phyloP scores from a whole-genome alignment of 2,888 invertebrate species.

The Crepidodera aurea region DNA sequence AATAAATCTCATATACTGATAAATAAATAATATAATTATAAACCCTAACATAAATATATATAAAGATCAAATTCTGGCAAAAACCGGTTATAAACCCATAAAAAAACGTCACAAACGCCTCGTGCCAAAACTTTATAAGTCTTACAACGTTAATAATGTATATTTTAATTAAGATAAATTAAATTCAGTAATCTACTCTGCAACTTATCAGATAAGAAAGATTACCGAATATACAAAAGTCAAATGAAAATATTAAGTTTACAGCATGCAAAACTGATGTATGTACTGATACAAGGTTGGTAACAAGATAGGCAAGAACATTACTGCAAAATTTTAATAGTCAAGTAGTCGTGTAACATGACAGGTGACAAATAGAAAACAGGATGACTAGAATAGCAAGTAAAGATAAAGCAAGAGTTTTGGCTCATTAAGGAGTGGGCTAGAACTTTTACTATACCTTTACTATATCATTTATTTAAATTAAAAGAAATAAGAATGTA shows the following conservation, averaged over 20 bases:
- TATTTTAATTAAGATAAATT: not conserved
- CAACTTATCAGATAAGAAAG: not conserved
- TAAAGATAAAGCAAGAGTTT: too few species aligned
- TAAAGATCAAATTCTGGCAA: not conserved
- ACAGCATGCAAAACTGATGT: too few species aligned
- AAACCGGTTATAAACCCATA: not conserved
- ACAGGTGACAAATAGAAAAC: too few species aligned
- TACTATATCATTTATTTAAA: too few species aligned
- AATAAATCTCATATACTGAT: not conserved
- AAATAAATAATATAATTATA: constrained; percentile 11
- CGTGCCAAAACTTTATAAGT: constrained; percentile 1
- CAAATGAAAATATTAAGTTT: not conserved
- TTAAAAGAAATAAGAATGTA: too few species aligned
- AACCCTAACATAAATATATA: constrained; percentile 20
- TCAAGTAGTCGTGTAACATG: too few species aligned
- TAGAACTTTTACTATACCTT: too few species aligned
- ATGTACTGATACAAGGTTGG: too few species aligned
- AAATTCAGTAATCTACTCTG: not conserved
- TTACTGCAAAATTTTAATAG: too few species aligned
- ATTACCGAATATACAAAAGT: not conserved
- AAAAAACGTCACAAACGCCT: constrained; percentile 4
- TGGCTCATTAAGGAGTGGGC: too few species aligned
- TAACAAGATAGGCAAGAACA: too few species aligned
- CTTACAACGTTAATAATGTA: not conserved
- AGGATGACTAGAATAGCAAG: too few species aligned